Evolutionary conservation across 2,888 invertebrate species (phyloP), one percentile per base, ranked within the genome.

Genomic region (Spialia ferax): DNA sequence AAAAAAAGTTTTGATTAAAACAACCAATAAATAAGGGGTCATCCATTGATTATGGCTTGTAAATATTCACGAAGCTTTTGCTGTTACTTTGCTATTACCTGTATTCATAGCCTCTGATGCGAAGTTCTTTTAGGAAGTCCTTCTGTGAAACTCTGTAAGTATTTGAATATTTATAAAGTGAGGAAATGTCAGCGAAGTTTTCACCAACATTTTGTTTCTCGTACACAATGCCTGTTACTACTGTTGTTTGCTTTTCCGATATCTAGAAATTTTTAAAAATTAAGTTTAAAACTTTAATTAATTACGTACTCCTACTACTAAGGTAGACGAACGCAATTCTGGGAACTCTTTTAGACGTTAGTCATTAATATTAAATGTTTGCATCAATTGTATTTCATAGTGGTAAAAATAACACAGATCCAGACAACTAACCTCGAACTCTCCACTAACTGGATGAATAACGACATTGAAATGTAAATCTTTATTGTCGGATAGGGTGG

Each of bases 31-130:
- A 29, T 29, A 29, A 7, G 8, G 29, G 29, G 2, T 2, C 7
- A 29, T 6, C 6, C 29, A 29, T 29, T n/a, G n/a, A n/a, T n/a
- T n/a, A 29, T 29, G 3, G 29, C 8, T 29, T 29, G 29, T 29
- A 29, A 29, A 29, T 0, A 29, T 29, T 29, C 8, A 29, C 8
- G 8, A 26, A 26, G 3, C 3, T 26, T 26, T 26, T 26, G 6
- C 26, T 6, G 4, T n/a, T 29, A 23, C 11, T n/a, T 6, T 20
- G n/a, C n/a, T n/a, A 13, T 61, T 61, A 67, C 67, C 48, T 55
- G 55, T 67, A 42, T n/a, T 61, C 55, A 11, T 67, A 67, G 1
- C 67, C 67, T 61, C 67, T 26, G 5, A 67, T 52, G 20, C 50
- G 54, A 5, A 67, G 11, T 55, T 61, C 61, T 35, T 55, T 67